These are phyloP conservation scores for Cosmia pyralina DNA, from an alignment of 2,888 invertebrate species.

Conservation along the genomic window DNA sequence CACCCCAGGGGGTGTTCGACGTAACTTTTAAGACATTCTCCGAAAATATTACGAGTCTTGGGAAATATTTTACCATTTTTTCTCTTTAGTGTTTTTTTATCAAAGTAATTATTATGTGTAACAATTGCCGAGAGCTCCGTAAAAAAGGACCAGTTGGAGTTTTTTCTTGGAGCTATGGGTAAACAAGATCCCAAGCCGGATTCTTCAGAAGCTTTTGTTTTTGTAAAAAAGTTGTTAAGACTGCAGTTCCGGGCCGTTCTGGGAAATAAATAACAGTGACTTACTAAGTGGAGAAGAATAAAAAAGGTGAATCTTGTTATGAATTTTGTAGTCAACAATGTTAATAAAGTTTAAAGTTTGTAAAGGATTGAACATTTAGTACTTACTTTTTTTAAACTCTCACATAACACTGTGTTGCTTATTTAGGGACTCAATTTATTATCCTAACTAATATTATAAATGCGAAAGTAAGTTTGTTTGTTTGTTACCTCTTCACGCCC, in stretches of 20 bases:
- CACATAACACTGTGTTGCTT: background rate
- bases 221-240: slow-evolving; percentile 1
- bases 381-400: background rate
- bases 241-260: slow-evolving; percentile 5
- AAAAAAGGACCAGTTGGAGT: slow-evolving; percentile 1
- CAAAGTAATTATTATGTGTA: slow-evolving; percentile 43
- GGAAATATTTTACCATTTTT: slow-evolving; percentile 27
- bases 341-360: background rate
- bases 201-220: slow-evolving; percentile 11
- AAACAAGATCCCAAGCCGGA: slow-evolving; percentile 17
- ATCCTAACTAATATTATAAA: too few species aligned
- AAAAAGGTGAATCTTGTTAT: background rate
- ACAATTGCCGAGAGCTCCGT: slow-evolving; percentile 20
- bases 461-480: too few species aligned
- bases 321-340: background rate
- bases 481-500: too few species aligned
- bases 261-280: slow-evolving; percentile 30
- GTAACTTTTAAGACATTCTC: slow-evolving; percentile 58
- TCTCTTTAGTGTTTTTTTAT: slow-evolving; percentile 46
- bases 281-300: background rate
- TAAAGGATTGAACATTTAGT: background rate
- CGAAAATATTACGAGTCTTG: slow-evolving; percentile 35
- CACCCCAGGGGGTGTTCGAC: slow-evolving; percentile 44
- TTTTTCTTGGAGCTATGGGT: slow-evolving; percentile 10
- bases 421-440: background rate